phyloP scores from a whole-genome alignment of 2,113 vertebrate genomes.

The Aix galericulata region DNA sequence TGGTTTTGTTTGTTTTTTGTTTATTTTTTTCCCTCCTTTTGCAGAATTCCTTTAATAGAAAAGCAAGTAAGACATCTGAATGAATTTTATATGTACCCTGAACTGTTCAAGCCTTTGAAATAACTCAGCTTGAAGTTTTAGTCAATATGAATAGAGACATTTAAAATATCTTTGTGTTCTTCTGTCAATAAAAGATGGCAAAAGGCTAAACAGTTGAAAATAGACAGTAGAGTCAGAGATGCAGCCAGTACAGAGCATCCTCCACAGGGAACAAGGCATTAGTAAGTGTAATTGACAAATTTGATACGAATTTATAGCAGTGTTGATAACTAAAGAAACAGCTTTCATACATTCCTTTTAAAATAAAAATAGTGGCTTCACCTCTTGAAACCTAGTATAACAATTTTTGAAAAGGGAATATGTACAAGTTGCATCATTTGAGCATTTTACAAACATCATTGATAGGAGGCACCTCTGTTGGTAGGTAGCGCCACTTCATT shows the following conservation, averaged over 20 bases:
- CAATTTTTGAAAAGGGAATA: fast-evolving
- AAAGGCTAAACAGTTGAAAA: slow-evolving; percentile 58
- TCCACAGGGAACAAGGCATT: not conserved
- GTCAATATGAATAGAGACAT: slow-evolving; percentile 64
- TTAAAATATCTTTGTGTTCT: slow-evolving; percentile 34
- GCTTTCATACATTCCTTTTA: not conserved
- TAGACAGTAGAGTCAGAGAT: not conserved
- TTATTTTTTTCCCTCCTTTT: not conserved
- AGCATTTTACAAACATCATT: not conserved
- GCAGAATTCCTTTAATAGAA: not conserved
- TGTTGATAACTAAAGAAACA: not conserved
- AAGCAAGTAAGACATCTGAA: not conserved
- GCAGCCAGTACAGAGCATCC: not conserved
- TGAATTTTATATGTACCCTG: slow-evolving; percentile 39
- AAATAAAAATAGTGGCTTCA: not conserved
- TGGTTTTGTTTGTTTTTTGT: not conserved
- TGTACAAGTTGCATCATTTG: not conserved
- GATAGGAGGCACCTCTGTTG: not conserved
- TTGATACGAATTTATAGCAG: not conserved
- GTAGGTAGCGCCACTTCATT: not conserved
- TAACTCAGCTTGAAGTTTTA: slow-evolving; percentile 52
- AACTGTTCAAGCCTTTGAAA: slow-evolving; percentile 46
- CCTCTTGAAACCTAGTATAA: not conserved
- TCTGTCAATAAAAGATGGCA: slow-evolving; percentile 42
- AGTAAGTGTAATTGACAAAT: fast-evolving